Percentiles rank a stretch among this genome's conserved stretches.
Evolutionary conservation across 2,888 invertebrate genomes (phyloP).

Genomic region (Diadromus collaris): DNA sequence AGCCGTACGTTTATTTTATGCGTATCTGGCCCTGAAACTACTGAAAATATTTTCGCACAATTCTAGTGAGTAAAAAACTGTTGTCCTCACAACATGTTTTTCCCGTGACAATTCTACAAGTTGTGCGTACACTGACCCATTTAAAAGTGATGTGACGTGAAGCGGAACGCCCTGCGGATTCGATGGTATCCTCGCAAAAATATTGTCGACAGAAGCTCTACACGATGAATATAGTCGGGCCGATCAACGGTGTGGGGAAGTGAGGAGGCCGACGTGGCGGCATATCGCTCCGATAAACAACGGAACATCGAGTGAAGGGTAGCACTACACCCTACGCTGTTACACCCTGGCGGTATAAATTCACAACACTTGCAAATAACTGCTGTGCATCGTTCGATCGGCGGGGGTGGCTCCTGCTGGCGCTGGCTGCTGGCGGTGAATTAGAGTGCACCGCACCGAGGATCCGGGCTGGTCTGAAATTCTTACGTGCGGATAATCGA

Average conservation of each 20-base stretch:
- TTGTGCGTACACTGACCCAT: neutral
- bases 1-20: neutral
- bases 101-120: neutral
- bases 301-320: constrained; percentile 69
- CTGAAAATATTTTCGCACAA: too few species aligned
- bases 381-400: constrained; percentile 71
- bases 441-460: constrained; percentile 7
- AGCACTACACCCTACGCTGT: constrained; percentile 52
- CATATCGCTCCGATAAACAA: constrained; percentile 73
- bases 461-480: neutral
- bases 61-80: too few species aligned
- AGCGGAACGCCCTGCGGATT: constrained; percentile 57
- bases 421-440: neutral
- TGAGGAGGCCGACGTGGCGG: constrained; percentile 66
- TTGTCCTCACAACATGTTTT: constrained; percentile 11
- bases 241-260: constrained; percentile 60
- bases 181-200: constrained; percentile 62
- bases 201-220: constrained; percentile 55
- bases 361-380: constrained; percentile 75
- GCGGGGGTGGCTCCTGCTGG: constrained; percentile 62
- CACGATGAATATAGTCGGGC: constrained; percentile 57
- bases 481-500: constrained; percentile 11
- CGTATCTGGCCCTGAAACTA: too few species aligned
- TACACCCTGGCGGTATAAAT: constrained; percentile 68
- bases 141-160: constrained; percentile 39